Percentiles rank a stretch among this genome's conserved stretches.
Conservation (phyloP, 2,797 vertebrate genomes). For the Monodelphis domestica region DNA sequence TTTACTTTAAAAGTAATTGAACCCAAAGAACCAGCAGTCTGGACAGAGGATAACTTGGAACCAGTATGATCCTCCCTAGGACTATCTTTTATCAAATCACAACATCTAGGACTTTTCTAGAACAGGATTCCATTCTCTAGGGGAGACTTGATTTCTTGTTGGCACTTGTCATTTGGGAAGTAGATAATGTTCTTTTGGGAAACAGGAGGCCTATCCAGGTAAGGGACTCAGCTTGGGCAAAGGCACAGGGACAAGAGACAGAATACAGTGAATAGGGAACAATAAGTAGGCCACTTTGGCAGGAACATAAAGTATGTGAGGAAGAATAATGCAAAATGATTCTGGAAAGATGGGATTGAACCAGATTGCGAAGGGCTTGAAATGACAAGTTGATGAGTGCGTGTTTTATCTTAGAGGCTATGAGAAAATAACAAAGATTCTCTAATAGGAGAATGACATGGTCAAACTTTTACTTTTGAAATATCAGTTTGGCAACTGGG, state of each 20-base stretch:
- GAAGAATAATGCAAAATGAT: background rate
- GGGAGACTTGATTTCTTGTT: background rate
- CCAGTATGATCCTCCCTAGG: background rate
- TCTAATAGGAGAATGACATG: background rate
- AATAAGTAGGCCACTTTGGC: background rate
- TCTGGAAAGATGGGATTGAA: background rate
- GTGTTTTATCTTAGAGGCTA: background rate
- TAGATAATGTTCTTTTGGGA: background rate
- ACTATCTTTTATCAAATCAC: background rate
- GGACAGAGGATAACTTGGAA: background rate
- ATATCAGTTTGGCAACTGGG: background rate
- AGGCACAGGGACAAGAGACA: background rate
- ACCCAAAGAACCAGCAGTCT: background rate
- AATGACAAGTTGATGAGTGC: background rate
- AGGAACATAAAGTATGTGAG: background rate
- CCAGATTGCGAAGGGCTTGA: background rate
- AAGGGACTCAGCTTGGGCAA: background rate
- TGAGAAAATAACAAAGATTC: background rate
- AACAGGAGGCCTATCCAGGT: background rate
- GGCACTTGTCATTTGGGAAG: background rate
- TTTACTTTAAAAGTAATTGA: background rate
- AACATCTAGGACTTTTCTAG: background rate
- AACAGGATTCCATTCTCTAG: background rate
- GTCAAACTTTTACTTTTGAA: background rate
- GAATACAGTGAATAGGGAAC: background rate